Evolutionary conservation across 2,797 vertebrate genomes (phyloP), one percentile per base, ranked within the genome.

Genomic region (Sternotherus odoratus): DNA sequence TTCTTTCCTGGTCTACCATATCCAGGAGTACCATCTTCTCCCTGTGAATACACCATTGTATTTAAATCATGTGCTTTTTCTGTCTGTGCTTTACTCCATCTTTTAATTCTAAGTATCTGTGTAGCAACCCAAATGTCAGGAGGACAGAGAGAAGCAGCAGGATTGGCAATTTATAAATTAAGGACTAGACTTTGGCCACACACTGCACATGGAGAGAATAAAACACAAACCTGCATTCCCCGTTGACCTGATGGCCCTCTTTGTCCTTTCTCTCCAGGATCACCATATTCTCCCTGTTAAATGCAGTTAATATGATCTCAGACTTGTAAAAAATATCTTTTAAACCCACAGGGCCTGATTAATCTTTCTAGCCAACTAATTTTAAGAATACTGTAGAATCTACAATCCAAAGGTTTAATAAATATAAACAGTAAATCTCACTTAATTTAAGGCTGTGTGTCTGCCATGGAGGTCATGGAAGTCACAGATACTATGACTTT

Each of bases 211-310:
- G 60, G 30, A 39, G 50, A 85, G 53, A 57, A 81, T n/a, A 86
- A 75, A 78, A 60, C 23, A 51, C 98, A 87, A 93, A 99, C 99
- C 95, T 96, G 97, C n/a, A 95, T 83, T 88, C 99, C 99, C 93
- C 98, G 97, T 8, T 96, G 88, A 17, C 99, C 99, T 46, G 9
- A 36, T 7, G 97, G 36, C 85, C 99, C 99, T 4, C 8, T 0
- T 8, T 21, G 80, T 46, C 99, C 99, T 77, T 96, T 97, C 4
- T 2, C 87, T 49, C 99, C 99, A 6, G 80, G 53, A 8, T 98
- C 98, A 87, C 99, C 99, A 75, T 95, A 94, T 94, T 99, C 98
- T 79, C 99, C 99, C 99, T 99, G 78, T 89, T 30, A 78, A 69
- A 87, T 81, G 11, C 87, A 88, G 92, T 82, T 8, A 92, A 50